Evolutionary conservation across 2,888 invertebrate genomes (phyloP), one percentile per base, ranked within the genome.

Genomic region (Caenorhabditis sp.): DNA sequence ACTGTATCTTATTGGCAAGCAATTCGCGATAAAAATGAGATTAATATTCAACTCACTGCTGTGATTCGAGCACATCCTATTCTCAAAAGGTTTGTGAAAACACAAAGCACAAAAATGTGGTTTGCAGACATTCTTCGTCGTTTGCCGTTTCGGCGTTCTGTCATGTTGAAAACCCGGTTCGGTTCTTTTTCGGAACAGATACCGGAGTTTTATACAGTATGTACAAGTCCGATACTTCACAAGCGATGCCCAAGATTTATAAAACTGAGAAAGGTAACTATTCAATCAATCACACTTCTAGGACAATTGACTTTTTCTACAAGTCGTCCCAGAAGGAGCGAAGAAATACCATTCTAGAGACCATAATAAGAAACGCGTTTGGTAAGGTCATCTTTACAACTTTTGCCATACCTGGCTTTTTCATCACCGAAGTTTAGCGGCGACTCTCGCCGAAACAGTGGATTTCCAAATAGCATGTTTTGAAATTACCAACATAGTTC

Each of bases 181-280:
- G 69, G 37, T 69, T 75, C 23, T 67, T 75, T 53, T 50, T 75
- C 21, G 75, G 75, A 24, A 69, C 69, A 12, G 75, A 75, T 21
- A 75, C 67, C 6, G 69, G 69, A 64, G 60, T 69, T 54, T 36
- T 75, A 49, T 75, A 69, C 23, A 67, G 66, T 12, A 37, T 66
- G 59, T 65, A 68, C 31, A 66, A 69, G 58, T 61, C 64, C 21
- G 75, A 67, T 19, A 65, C 64, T 23, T 69, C 75, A 43, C 64
- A 69, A 49, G 63, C 64, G 1, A 70, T 66, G 21, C 75, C 75
- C 5, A 75, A 70, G 19, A 61, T 70, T 3, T 75, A 62, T 37
- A 70, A 69, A 50, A 75, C 75, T 14, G 69, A 75, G 23, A 66
- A 64, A 58, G 62, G 67, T 66, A 17, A 21, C 21, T 59, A 12